Evolutionary conservation across 2,888 invertebrate species (phyloP).

Genomic region (Cheilosia pagana): DNA sequence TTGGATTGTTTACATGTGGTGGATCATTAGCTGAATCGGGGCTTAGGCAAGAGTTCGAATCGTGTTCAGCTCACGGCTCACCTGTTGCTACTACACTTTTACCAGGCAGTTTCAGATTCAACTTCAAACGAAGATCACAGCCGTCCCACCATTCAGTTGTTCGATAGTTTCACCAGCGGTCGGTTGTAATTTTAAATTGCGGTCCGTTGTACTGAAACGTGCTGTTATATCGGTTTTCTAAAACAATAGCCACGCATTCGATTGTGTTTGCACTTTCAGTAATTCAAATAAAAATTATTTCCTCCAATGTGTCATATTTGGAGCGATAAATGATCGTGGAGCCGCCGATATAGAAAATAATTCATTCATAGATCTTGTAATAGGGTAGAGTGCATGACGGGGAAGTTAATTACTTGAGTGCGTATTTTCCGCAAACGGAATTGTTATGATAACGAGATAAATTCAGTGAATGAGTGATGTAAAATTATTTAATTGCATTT

Average conservation of each 20-base stretch:
- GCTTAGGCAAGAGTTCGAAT: conserved; percentile 55
- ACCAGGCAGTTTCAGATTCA: conserved; percentile 35
- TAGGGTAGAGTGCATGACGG: background rate
- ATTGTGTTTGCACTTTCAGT: background rate
- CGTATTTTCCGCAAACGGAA: conserved; percentile 13
- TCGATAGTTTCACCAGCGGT: conserved; percentile 61
- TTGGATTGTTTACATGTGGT: background rate
- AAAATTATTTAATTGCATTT: conserved; percentile 16
- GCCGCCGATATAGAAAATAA: conserved; percentile 9
- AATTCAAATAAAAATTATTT: conserved; percentile 9
- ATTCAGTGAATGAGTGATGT: conserved; percentile 34
- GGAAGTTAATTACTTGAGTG: conserved; percentile 20
- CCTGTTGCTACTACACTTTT: conserved; percentile 39
- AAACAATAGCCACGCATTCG: conserved; percentile 20
- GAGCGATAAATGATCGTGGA: conserved; percentile 19
- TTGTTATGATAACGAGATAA: conserved; percentile 12
- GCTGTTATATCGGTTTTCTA: conserved; percentile 27
- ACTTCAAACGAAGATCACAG: conserved; percentile 50
- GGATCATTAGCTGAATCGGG: conserved; percentile 64
- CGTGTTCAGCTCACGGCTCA: conserved; percentile 57
- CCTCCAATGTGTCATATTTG: conserved; percentile 15
- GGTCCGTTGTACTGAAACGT: conserved; percentile 51
- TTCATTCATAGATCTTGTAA: conserved; percentile 1
- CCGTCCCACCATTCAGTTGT: conserved; percentile 41
- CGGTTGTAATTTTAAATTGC: conserved; percentile 52